Conservation (phyloP, 2,113 vertebrate species). For the Phainopepla nitens region DNA sequence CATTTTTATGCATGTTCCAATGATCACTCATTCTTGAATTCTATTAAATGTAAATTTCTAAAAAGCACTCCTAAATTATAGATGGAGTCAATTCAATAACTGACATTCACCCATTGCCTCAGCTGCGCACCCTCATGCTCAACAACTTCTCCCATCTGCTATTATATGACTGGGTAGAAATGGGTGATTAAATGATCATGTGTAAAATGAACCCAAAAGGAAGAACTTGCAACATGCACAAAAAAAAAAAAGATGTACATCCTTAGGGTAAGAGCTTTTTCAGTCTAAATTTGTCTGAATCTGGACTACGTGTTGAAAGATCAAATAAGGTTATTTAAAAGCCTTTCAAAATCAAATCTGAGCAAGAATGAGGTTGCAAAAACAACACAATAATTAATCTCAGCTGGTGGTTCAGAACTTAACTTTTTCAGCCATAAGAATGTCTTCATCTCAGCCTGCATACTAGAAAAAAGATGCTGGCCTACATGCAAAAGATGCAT, state of each 20-base stretch:
- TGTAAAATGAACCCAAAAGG: not conserved
- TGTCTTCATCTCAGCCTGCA: not conserved
- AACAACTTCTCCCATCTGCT: not conserved
- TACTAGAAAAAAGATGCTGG: not conserved
- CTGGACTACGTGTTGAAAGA: not conserved
- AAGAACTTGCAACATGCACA: not conserved
- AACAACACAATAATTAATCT: not conserved
- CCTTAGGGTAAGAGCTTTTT: not conserved
- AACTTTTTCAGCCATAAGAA: not conserved
- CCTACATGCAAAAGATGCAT: not conserved
- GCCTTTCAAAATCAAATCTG: not conserved
- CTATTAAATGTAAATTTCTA: not conserved
- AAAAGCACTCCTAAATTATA: not conserved
- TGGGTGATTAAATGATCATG: not conserved
- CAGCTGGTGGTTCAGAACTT: not conserved
- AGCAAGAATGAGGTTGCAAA: not conserved
- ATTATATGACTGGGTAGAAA: not conserved
- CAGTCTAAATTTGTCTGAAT: not conserved
- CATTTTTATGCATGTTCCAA: not conserved
- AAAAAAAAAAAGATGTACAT: not conserved
- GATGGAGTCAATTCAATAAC: not conserved
- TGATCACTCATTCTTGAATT: not conserved
- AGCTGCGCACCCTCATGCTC: slow-evolving; percentile 6
- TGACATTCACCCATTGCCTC: not conserved
- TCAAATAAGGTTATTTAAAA: not conserved